Conservation (phyloP, 2,888 invertebrate genomes). For the Aspidiotus rigidus region DNA sequence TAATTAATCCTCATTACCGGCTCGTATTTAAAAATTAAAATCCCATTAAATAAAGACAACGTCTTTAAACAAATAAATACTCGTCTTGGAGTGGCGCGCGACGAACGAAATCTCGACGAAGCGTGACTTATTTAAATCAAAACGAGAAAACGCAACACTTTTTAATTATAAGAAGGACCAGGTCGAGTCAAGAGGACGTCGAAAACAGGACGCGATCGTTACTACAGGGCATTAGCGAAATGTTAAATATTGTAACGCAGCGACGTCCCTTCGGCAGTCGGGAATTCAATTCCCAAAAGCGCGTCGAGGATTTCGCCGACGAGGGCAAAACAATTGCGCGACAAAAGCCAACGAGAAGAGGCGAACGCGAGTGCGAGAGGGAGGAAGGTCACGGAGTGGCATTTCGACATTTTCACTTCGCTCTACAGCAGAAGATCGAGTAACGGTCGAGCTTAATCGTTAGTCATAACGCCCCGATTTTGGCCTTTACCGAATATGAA, state of each 20-base stretch:
- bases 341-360: conserved; percentile 18
- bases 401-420: conserved; percentile 15
- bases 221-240: conserved; percentile 30
- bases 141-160: conserved; percentile 17
- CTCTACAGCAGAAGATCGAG: conserved; percentile 18
- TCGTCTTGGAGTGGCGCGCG: neutral
- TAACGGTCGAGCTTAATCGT: conserved; percentile 32
- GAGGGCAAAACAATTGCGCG: conserved; percentile 25
- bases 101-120: conserved; percentile 21
- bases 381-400: conserved; percentile 25
- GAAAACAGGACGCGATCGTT: conserved; percentile 22
- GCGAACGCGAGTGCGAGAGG: neutral
- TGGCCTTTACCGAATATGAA: conserved; percentile 24
- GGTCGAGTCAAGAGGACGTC: neutral
- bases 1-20: neutral
- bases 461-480: conserved; percentile 29
- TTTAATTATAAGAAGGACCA: conserved; percentile 22
- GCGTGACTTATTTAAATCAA: conserved; percentile 32
- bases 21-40: conserved; percentile 1
- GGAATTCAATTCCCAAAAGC: conserved; percentile 26
- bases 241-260: conserved; percentile 32
- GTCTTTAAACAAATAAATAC: neutral
- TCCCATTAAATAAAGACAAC: neutral
- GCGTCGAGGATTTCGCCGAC: conserved; percentile 19
- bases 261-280: conserved; percentile 5